phyloP scores from a whole-genome alignment of 2,888 invertebrate genomes.

The Macropis europaea region DNA sequence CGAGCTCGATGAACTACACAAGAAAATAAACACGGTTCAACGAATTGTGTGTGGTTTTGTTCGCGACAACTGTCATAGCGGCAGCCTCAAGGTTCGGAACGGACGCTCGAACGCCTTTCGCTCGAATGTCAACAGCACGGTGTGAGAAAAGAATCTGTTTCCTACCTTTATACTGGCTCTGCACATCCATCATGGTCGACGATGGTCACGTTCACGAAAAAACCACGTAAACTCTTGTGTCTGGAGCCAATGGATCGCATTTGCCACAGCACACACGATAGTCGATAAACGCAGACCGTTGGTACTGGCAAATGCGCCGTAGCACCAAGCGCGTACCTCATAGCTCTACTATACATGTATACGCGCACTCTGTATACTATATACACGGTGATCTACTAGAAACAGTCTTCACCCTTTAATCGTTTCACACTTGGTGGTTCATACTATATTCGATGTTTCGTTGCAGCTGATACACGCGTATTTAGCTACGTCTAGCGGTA shows the following conservation, averaged over 20 bases:
- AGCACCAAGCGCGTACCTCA: conserved; percentile 50
- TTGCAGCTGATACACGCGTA: too few relatives aligned
- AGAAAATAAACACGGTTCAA: conserved; percentile 26
- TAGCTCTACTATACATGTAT: conserved; percentile 4
- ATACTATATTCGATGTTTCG: too few relatives aligned
- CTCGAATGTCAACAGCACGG: background rate
- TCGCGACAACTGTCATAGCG: conserved; percentile 16
- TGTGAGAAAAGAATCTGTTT: conserved; percentile 3
- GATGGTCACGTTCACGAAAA: conserved; percentile 43
- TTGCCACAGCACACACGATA: conserved; percentile 58
- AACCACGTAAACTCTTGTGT: conserved; percentile 34
- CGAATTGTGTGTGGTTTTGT: conserved; percentile 10
- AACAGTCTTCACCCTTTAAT: background rate
- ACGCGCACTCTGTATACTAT: background rate
- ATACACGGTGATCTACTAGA: background rate
- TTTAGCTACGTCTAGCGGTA: too few relatives aligned
- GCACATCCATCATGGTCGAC: conserved; percentile 63
- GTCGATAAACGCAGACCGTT: conserved; percentile 68
- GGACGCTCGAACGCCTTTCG: background rate
- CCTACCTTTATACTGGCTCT: conserved; percentile 70
- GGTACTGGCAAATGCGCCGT: conserved; percentile 70
- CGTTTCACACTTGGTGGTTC: too few relatives aligned
- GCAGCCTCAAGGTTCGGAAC: conserved; percentile 1
- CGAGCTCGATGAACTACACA: background rate
- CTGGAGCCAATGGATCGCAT: conserved; percentile 57